Conservation (phyloP, 23 tunicate species). For the Diplosoma virens region DNA sequence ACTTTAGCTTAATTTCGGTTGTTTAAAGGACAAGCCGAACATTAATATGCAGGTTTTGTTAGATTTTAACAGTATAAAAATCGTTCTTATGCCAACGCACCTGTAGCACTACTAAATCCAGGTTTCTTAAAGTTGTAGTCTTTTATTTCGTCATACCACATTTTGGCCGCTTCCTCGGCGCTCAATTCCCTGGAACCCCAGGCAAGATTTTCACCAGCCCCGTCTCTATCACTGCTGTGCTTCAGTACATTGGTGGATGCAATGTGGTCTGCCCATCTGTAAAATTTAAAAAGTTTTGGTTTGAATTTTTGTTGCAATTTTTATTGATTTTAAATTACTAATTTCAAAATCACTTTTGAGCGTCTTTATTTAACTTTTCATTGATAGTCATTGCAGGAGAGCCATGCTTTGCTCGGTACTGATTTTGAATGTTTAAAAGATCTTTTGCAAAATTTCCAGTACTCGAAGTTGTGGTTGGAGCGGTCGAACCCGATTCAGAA, state of each 20-base stretch:
- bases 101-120: conserved; percentile 56
- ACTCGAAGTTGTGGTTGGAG: not conserved
- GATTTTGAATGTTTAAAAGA: conserved; percentile 55
- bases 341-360: conserved; percentile 56
- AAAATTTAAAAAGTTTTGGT: too few species aligned
- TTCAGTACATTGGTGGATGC: conserved; percentile 29
- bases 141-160: conserved; percentile 86
- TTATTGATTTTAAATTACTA: not conserved
- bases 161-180: conserved; percentile 42
- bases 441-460: conserved; percentile 39
- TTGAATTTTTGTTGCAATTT: too few species aligned
- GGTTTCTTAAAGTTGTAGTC: conserved; percentile 66
- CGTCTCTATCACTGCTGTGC: conserved; percentile 43
- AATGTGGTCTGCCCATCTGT: conserved; percentile 28
- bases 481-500: too few species aligned
- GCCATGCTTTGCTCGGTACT: conserved; percentile 62
- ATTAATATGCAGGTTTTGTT: too few species aligned
- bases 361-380: conserved; percentile 37
- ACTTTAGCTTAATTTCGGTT: too few species aligned
- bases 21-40: too few species aligned
- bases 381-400: conserved; percentile 50
- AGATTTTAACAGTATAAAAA: not conserved
- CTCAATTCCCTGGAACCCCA: conserved; percentile 34
- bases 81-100: too few species aligned
- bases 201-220: conserved; percentile 77